Conservation (phyloP, 2,888 invertebrate species). For the Abrostola triplasia region DNA sequence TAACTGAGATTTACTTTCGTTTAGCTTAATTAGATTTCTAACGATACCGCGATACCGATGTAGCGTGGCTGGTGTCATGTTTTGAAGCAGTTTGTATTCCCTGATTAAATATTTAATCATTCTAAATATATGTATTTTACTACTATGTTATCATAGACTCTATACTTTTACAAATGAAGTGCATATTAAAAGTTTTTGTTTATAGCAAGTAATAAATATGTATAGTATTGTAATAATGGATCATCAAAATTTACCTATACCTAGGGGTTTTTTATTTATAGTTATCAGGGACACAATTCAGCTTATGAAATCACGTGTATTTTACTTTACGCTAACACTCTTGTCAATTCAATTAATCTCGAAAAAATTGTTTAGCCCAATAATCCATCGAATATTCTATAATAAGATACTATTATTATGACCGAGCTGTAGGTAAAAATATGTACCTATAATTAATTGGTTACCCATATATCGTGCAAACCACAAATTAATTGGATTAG, state of each 20-base stretch:
- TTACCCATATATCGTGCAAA: conserved; percentile 26
- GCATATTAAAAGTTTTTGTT: too few species aligned
- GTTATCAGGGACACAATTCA: too few species aligned
- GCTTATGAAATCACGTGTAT: too few species aligned
- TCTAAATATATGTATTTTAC: neutral
- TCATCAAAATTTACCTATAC: too few species aligned
- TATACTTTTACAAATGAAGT: too few species aligned
- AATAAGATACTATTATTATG: conserved; percentile 4
- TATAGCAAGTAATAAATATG: too few species aligned
- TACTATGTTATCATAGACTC: too few species aligned
- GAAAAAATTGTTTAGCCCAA: too few species aligned
- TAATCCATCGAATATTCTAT: neutral
- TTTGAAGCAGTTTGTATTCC: conserved; percentile 7
- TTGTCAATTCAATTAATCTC: too few species aligned
- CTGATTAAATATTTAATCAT: neutral
- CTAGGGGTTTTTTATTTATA: too few species aligned
- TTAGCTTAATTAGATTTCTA: conserved; percentile 32
- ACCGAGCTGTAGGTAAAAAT: neutral
- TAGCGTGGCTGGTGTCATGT: neutral
- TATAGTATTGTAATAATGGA: too few species aligned
- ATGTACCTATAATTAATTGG: conserved; percentile 25
- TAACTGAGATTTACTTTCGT: conserved; percentile 27
- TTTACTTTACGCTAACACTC: too few species aligned
- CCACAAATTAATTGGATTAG: conserved; percentile 53
- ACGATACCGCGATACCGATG: conserved; percentile 3